Conservation (phyloP, 53 echinoderm and acorn worm species). For the Temnopleurus reevesii region DNA sequence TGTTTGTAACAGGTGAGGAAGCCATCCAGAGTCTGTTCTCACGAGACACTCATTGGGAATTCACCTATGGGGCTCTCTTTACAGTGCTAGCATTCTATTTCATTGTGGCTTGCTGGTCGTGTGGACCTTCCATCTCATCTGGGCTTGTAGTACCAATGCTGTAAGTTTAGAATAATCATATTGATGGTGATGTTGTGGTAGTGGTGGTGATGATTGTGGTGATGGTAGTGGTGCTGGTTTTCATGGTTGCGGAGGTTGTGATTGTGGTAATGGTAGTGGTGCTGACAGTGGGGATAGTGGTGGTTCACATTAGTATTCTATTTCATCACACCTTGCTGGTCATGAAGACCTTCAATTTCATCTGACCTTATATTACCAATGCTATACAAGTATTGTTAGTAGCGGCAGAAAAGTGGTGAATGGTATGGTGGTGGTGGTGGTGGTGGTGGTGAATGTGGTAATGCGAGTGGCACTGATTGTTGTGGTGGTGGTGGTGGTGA, state of each 20-base stretch:
- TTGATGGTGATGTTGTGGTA: too few species aligned
- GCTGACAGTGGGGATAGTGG: not conserved
- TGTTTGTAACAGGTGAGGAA: slow-evolving; percentile 95
- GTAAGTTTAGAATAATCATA: slow-evolving; percentile 63
- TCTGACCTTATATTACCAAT: too few species aligned
- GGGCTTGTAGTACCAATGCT: slow-evolving; percentile 98
- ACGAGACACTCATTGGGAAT: slow-evolving; percentile 97
- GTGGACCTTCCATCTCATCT: slow-evolving; percentile 93
- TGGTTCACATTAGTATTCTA: too few species aligned
- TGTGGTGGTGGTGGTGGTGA: not conserved
- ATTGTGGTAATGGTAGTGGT: not conserved
- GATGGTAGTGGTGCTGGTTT: not conserved
- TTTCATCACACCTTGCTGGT: too few species aligned
- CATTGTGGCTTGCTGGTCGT: slow-evolving; percentile 96
- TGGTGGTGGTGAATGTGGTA: not conserved
- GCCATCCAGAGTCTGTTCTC: slow-evolving; percentile 97
- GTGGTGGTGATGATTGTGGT: not conserved
- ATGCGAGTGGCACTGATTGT: not conserved
- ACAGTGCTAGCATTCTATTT: slow-evolving; percentile 91
- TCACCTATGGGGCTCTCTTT: slow-evolving; percentile 79
- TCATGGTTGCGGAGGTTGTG: not conserved
- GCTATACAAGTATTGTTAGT: too few species aligned
- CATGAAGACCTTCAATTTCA: too few species aligned
- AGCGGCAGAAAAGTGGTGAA: too few species aligned
- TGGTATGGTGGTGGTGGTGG: not conserved